A percentile compares a stretch with the other conserved stretches of the same genome.
Evolutionary conservation across 2,113 vertebrate species (phyloP).

Genomic region (Anhinga anhinga): DNA sequence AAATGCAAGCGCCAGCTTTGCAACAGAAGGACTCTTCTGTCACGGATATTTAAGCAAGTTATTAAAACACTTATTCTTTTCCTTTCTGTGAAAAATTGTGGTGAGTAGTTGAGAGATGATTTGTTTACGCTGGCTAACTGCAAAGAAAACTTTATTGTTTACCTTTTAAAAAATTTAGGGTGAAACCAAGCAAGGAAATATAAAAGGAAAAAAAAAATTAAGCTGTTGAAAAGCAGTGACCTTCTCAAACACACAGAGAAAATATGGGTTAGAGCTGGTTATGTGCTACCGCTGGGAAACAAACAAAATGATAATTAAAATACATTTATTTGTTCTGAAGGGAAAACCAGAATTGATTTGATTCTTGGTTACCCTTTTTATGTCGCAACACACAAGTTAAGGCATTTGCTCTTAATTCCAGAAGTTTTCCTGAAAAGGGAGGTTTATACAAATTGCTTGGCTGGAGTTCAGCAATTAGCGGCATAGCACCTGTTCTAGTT

Average conservation of each 20-base stretch:
- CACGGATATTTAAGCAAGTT: constrained; percentile 13
- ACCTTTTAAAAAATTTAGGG: background rate
- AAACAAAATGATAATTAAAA: background rate
- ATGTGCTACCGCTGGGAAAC: background rate
- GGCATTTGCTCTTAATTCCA: background rate
- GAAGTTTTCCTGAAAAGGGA: background rate
- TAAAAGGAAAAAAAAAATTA: background rate
- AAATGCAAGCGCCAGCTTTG: background rate
- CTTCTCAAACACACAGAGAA: background rate
- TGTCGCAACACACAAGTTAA: background rate
- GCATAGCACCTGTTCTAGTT: background rate
- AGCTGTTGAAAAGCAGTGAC: background rate
- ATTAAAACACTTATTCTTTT: constrained; percentile 23
- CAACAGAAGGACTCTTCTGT: background rate
- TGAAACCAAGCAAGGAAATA: background rate
- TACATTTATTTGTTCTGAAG: background rate
- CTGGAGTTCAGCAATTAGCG: background rate
- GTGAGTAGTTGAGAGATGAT: background rate
- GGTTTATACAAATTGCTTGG: background rate
- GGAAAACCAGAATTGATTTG: background rate
- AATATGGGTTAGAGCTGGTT: background rate
- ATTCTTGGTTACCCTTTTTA: background rate
- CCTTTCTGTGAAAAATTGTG: background rate
- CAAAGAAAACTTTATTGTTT: background rate
- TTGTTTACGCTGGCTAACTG: background rate